Conservation (phyloP, 1,140 invertebrate species). For the Ditylenchus dipsaci region DNA sequence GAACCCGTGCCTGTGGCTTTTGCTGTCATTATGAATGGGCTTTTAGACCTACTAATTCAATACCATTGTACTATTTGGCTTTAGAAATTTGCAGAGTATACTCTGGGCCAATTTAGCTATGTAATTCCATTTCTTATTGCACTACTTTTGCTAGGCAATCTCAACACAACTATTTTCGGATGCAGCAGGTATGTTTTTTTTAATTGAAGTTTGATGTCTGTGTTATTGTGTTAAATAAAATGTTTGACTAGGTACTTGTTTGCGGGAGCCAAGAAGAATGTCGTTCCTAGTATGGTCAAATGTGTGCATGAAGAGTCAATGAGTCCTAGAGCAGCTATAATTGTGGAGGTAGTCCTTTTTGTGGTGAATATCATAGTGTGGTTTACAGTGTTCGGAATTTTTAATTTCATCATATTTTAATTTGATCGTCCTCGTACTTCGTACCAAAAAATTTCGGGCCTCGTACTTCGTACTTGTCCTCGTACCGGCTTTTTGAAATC, state of each 20-base stretch:
- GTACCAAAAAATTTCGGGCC: too few species aligned
- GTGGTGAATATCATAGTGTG: too few species aligned
- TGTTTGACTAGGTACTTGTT: conserved; percentile 37
- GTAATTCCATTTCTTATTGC: conserved; percentile 50
- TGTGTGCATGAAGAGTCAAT: conserved; percentile 34
- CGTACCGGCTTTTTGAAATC: too few species aligned
- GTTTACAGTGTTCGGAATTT: too few species aligned
- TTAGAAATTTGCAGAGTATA: conserved; percentile 39
- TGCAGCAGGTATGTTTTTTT: conserved; percentile 17
- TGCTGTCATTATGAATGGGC: too few species aligned
- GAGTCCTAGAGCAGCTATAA: conserved; percentile 42
- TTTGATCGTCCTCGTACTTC: too few species aligned
- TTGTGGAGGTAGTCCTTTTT: conserved; percentile 36
- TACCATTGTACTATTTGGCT: conserved; percentile 3
- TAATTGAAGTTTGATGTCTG: background rate
- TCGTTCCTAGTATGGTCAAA: conserved; percentile 37
- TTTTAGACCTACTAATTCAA: too few species aligned
- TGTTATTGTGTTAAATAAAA: background rate
- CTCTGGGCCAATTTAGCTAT: conserved; percentile 41
- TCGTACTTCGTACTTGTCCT: too few species aligned
- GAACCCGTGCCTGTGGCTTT: too few species aligned
- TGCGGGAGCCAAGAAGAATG: conserved; percentile 35
- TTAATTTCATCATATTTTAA: too few species aligned
- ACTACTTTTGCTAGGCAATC: conserved; percentile 44
- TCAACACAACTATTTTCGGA: conserved; percentile 51